Evolutionary conservation across 2,888 invertebrate species (phyloP).

Genomic region (Thymelicus sylvestris): DNA sequence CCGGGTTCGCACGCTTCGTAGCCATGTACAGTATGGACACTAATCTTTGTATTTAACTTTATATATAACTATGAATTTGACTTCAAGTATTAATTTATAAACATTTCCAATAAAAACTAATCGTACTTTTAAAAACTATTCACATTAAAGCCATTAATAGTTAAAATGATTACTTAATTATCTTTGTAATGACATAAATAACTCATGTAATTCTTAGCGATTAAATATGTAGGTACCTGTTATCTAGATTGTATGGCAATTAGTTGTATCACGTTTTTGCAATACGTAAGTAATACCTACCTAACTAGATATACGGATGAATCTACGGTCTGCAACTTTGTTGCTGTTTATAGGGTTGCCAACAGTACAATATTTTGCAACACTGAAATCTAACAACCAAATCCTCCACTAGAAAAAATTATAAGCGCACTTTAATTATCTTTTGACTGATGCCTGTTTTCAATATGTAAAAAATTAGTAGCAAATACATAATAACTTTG

Average conservation of each 20-base stretch:
- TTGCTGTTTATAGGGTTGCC: background rate
- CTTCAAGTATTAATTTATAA: background rate
- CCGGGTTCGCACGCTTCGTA: too few relatives aligned
- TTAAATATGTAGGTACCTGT: background rate
- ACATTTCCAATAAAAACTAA: background rate
- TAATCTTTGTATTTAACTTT: too few relatives aligned
- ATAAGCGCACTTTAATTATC: too few relatives aligned
- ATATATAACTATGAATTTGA: background rate
- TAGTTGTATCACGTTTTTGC: slow-evolving; percentile 12
- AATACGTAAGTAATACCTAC: background rate
- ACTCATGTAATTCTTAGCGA: slow-evolving; percentile 8
- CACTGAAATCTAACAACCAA: too few relatives aligned
- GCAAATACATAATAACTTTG: too few relatives aligned
- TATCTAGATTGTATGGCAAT: slow-evolving; percentile 12
- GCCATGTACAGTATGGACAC: too few relatives aligned
- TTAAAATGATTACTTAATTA: slow-evolving; percentile 9
- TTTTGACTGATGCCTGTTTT: too few relatives aligned
- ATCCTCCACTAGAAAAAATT: too few relatives aligned
- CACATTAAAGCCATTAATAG: background rate
- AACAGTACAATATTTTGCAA: too few relatives aligned
- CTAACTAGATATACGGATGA: background rate
- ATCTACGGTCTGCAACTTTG: background rate
- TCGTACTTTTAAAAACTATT: background rate
- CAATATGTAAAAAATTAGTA: too few relatives aligned
- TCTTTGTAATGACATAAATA: slow-evolving; percentile 8